Conservation (phyloP, 2,797 vertebrate species). For the Sebastes minor region DNA sequence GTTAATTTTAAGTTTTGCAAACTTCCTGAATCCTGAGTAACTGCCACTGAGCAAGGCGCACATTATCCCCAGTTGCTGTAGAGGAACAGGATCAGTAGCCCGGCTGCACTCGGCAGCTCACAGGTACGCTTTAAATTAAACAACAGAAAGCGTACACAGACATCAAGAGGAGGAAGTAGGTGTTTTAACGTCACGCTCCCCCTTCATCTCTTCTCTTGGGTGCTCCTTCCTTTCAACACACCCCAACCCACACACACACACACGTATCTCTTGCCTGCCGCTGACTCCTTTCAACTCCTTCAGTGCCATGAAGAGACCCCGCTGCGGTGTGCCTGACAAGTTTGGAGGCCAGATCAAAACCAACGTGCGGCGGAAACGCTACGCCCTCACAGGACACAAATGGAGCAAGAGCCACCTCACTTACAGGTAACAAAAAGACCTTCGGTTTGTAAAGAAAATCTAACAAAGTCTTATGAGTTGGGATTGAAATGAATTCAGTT, state of each 20-base stretch:
- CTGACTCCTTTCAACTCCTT: slow-evolving; percentile 27
- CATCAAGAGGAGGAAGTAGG: neutral
- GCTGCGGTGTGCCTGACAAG: slow-evolving; percentile 94
- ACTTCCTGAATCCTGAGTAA: neutral
- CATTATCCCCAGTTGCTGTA: neutral
- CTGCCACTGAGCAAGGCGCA: neutral
- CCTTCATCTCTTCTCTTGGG: slow-evolving; percentile 31
- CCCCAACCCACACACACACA: neutral
- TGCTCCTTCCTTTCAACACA: slow-evolving; percentile 28
- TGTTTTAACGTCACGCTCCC: neutral
- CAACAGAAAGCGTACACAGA: neutral
- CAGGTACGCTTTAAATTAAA: slow-evolving; percentile 18
- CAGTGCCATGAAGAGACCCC: slow-evolving; percentile 93
- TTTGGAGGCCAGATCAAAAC: slow-evolving; percentile 91
- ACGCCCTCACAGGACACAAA: slow-evolving; percentile 84
- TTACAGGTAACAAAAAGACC: slow-evolving; percentile 77
- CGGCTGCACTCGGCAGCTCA: neutral
- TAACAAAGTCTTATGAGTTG: neutral
- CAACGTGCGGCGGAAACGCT: slow-evolving; percentile 91
- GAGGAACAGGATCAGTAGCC: neutral
- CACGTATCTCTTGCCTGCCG: neutral
- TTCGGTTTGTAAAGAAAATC: neutral
- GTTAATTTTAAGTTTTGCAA: neutral
- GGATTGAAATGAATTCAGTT: neutral
- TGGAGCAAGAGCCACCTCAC: slow-evolving; percentile 83